These are phyloP conservation scores for Bubo scandiacus DNA, from an alignment of 2,113 vertebrate genomes.

Conservation along the genomic window DNA sequence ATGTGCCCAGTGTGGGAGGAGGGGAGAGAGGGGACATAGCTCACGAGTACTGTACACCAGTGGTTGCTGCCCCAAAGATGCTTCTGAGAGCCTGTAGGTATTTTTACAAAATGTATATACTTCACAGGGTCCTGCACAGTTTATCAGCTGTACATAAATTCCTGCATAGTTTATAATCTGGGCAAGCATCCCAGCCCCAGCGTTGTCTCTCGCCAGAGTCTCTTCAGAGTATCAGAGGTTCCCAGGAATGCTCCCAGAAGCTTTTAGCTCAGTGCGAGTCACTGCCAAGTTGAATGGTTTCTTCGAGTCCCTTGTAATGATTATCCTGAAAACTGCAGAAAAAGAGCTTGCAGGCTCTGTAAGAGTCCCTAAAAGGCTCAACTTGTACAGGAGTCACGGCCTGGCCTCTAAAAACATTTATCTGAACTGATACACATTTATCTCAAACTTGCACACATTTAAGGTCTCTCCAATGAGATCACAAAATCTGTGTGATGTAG, in stretches of 20 bases:
- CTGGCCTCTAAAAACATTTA: neutral
- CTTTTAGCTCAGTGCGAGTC: conserved; percentile 6
- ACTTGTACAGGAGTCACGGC: neutral
- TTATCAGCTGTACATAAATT: conserved; percentile 41
- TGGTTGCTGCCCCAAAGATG: neutral
- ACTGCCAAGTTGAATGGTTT: conserved; percentile 21
- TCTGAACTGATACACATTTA: neutral
- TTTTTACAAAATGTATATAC: neutral
- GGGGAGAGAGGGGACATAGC: neutral
- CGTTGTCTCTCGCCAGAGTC: neutral
- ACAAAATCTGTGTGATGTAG: neutral
- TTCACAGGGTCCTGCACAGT: neutral
- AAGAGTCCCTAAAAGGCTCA: neutral
- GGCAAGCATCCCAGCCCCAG: conserved; percentile 31
- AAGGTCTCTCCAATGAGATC: neutral
- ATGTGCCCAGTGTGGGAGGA: neutral
- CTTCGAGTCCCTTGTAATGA: neutral
- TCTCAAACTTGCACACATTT: neutral
- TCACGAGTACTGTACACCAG: neutral
- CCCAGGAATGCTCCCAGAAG: conserved; percentile 42
- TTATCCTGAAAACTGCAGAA: neutral
- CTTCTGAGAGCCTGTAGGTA: neutral
- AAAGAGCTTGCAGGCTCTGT: neutral
- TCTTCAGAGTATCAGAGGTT: conserved; percentile 46
- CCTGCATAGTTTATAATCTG: conserved; percentile 15